A percentile compares a stretch with the other conserved stretches of the same genome.
These are phyloP conservation scores for Eurytoma adleriae DNA, from an alignment of 2,888 invertebrate species.

Conservation along the genomic window DNA sequence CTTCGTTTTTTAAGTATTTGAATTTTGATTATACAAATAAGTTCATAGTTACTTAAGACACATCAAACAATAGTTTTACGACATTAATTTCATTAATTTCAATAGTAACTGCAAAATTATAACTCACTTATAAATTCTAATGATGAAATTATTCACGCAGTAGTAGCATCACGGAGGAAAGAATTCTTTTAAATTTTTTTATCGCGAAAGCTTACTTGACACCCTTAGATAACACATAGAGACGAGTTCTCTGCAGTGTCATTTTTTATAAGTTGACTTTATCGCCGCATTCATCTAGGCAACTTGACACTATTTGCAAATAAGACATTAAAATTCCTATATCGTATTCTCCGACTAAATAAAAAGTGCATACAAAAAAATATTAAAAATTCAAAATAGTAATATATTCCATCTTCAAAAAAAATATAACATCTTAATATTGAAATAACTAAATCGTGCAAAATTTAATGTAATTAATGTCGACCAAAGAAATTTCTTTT, in stretches of 20 bases:
- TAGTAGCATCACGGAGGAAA: too few species aligned
- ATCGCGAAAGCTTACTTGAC: not conserved
- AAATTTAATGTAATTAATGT: too few species aligned
- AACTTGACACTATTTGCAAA: constrained; percentile 8
- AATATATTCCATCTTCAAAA: not conserved
- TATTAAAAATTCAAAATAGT: not conserved
- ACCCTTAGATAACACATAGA: not conserved
- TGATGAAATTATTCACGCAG: too few species aligned
- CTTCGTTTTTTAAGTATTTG: constrained; percentile 23
- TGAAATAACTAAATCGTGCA: too few species aligned
- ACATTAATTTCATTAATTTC: not conserved
- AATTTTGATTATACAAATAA: constrained; percentile 8
- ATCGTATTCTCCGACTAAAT: not conserved
- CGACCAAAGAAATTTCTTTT: not conserved
- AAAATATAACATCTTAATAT: not conserved
- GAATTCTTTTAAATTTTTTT: too few species aligned
- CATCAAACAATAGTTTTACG: not conserved
- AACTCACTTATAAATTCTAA: too few species aligned
- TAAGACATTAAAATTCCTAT: not conserved
- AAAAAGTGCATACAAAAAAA: not conserved
- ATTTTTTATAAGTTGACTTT: not conserved
- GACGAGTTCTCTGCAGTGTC: not conserved
- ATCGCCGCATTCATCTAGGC: too few species aligned
- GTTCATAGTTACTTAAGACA: constrained; percentile 25
- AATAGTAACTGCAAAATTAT: too few species aligned